Conservation (phyloP, 2,888 invertebrate genomes). For the Rhimphoctona megacephalus region DNA sequence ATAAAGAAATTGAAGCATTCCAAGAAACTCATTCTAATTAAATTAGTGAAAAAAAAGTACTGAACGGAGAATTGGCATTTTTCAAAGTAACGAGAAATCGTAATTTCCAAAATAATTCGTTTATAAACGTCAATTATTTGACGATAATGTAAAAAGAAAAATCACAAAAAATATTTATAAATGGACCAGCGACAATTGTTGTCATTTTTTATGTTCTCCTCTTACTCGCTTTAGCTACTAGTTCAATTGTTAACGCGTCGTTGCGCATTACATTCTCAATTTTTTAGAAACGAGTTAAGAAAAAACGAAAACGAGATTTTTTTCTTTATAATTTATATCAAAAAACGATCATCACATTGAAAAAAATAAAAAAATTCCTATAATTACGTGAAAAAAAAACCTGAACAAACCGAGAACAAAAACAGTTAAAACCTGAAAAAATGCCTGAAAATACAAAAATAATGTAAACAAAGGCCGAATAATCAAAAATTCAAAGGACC, state of each 20-base stretch:
- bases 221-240: conserved; percentile 31
- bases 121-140: not conserved
- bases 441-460: too few species aligned
- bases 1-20: not conserved
- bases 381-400: conserved; percentile 9
- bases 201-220: conserved; percentile 20
- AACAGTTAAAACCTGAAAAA: not conserved
- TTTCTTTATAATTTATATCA: not conserved
- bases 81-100: conserved; percentile 10
- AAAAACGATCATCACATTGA: not conserved
- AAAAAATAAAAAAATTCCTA: not conserved
- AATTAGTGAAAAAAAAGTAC: not conserved
- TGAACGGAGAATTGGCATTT: not conserved
- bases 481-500: not conserved
- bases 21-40: not conserved
- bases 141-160: not conserved
- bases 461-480: too few species aligned
- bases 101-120: not conserved
- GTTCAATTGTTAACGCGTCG: conserved; percentile 12
- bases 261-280: conserved; percentile 38
- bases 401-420: conserved; percentile 1
- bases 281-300: conserved; percentile 1
- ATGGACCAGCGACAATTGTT: conserved; percentile 54
- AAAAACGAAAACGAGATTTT: not conserved
- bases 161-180: conserved; percentile 8